Percentiles rank a stretch among this genome's conserved stretches.
These are phyloP conservation scores for Oscheius onirici DNA, from an alignment of 2,888 invertebrate genomes.

Conservation along the genomic window DNA sequence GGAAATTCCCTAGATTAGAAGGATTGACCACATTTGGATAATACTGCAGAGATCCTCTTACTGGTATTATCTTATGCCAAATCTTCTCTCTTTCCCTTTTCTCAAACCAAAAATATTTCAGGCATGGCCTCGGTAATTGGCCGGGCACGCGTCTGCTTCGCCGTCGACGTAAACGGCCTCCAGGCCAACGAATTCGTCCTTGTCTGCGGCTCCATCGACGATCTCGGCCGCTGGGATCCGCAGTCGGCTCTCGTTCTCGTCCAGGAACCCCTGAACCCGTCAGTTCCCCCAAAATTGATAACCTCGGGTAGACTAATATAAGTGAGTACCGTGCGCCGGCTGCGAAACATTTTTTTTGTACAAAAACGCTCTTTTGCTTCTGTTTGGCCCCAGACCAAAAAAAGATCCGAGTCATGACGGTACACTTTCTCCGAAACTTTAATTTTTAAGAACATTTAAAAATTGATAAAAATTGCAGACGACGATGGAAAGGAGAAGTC, in stretches of 20 bases:
- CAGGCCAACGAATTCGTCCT: constrained; percentile 59
- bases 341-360: not conserved
- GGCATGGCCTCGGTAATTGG: constrained; percentile 28
- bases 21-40: too few relatives aligned
- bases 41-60: too few relatives aligned
- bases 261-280: constrained; percentile 48
- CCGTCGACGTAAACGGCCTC: constrained; percentile 58
- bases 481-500: constrained; percentile 58
- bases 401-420: not conserved
- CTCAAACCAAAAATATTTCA: too few relatives aligned
- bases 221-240: constrained; percentile 65
- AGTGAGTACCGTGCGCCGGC: not conserved
- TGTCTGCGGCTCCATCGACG: constrained; percentile 59
- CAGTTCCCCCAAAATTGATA: constrained; percentile 10
- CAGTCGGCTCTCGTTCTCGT: constrained; percentile 54
- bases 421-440: not conserved
- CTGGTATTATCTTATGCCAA: too few relatives aligned
- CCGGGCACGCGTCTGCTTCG: constrained; percentile 58
- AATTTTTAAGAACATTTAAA: not conserved
- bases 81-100: too few relatives aligned
- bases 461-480: constrained; percentile 31
- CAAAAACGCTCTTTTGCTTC: not conserved
- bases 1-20: too few relatives aligned
- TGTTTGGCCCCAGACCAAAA: not conserved
- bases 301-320: not conserved